Percentiles rank a stretch among this genome's conserved stretches.
phyloP scores from a whole-genome alignment of 2,113 vertebrate species.

The Heterochromis multidens region DNA sequence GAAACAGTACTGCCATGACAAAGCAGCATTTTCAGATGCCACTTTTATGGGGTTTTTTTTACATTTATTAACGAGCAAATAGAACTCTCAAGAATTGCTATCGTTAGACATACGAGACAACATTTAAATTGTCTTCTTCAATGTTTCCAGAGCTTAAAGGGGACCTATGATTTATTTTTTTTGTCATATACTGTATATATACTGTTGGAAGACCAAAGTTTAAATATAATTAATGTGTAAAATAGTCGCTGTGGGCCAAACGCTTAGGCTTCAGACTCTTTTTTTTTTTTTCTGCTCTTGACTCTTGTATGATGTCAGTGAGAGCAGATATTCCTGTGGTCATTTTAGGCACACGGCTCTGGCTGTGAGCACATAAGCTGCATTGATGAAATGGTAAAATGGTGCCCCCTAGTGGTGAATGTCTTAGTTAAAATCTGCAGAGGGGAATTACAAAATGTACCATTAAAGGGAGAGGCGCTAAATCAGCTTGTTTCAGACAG shows the following conservation, averaged over 20 bases:
- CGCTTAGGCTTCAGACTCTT: background rate
- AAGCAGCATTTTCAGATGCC: background rate
- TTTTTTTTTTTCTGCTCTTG: background rate
- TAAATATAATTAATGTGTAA: background rate
- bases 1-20: background rate
- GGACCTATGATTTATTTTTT: too few relatives aligned
- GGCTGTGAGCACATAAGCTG: background rate
- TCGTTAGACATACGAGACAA: background rate
- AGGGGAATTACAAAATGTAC: background rate
- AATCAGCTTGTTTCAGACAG: background rate
- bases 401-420: background rate
- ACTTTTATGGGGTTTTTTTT: too few relatives aligned
- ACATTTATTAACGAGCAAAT: fast-evolving
- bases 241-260: background rate
- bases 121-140: background rate
- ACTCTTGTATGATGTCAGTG: background rate
- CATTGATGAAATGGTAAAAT: too few relatives aligned
- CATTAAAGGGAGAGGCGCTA: background rate
- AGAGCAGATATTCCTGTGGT: background rate
- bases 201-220: background rate
- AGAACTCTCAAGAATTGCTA: background rate
- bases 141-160: background rate
- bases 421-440: background rate
- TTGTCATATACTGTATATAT: background rate
- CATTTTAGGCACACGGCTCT: background rate